Percentiles rank a stretch among this genome's conserved stretches.
phyloP scores from a whole-genome alignment of 2,888 invertebrate species.

The Catocala nupta region DNA sequence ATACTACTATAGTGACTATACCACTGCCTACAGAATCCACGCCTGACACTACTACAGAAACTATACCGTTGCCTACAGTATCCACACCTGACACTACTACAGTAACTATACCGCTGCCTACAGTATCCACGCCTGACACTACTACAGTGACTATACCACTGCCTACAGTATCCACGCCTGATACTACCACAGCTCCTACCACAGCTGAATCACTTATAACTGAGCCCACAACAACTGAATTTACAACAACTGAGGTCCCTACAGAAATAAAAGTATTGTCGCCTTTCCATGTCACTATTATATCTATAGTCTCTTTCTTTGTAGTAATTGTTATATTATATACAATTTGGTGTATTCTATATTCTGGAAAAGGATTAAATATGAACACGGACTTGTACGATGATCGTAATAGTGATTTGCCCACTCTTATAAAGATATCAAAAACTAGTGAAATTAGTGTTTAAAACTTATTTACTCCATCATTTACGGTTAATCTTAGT shows the following conservation, averaged over 20 bases:
- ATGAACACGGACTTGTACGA: constrained; percentile 26
- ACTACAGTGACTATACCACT: too few relatives aligned
- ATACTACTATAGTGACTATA: too few relatives aligned
- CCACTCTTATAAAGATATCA: constrained; percentile 25
- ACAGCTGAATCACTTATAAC: constrained; percentile 1
- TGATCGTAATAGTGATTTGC: constrained; percentile 22
- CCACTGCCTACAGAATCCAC: too few relatives aligned
- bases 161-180: background rate
- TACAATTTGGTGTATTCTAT: constrained; percentile 26
- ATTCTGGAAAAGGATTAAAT: constrained; percentile 23
- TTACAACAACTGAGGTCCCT: constrained; percentile 4
- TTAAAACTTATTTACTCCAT: background rate
- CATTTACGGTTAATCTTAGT: too few relatives aligned
- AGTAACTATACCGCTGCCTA: background rate
- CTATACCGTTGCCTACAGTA: too few relatives aligned
- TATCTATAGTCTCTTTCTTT: constrained; percentile 21
- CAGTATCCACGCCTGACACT: background rate
- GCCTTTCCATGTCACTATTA: constrained; percentile 22
- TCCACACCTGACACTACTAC: too few relatives aligned
- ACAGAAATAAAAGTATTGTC: constrained; percentile 23
- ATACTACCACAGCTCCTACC: background rate
- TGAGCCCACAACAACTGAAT: background rate
- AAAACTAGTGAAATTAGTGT: constrained; percentile 14
- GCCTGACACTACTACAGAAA: too few relatives aligned
- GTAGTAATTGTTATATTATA: constrained; percentile 12